Evolutionary conservation across 2,113 vertebrate genomes (phyloP).

Genomic region (Rhinoderma darwinii): DNA sequence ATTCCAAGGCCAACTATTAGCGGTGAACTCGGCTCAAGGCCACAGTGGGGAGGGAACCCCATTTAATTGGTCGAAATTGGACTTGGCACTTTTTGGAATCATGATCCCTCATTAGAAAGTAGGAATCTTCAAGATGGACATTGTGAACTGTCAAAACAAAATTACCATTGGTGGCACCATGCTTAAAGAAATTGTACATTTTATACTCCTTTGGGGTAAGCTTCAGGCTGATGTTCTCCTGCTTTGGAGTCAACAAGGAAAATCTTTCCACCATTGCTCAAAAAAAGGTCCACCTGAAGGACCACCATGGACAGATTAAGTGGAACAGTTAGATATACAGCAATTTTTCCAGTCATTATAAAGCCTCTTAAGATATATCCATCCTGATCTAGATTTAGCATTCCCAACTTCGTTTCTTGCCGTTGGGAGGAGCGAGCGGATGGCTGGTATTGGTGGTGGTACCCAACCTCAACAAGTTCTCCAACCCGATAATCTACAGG

Average conservation of each 20-base stretch:
- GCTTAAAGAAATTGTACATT: not conserved
- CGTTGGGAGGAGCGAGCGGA: no score
- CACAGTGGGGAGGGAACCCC: not conserved
- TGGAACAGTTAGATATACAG: not conserved
- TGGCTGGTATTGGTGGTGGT: not conserved
- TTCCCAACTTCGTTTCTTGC: not conserved
- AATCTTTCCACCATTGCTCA: not conserved
- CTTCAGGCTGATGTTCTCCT: not conserved
- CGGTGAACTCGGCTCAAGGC: not conserved
- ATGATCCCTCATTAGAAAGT: not conserved
- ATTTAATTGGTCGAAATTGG: not conserved
- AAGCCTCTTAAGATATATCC: not conserved
- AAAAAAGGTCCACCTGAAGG: not conserved
- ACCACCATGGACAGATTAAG: not conserved
- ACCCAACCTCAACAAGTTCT: not conserved
- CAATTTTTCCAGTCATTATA: no score
- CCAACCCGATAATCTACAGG: not conserved
- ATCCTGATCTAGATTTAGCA: not conserved
- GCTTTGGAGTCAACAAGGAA: not conserved
- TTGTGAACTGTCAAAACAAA: not conserved
- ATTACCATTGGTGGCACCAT: not conserved
- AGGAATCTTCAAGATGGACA: not conserved
- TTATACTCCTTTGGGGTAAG: not conserved
- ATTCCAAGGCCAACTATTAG: not conserved
- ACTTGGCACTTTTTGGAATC: not conserved